A percentile compares a stretch with the other conserved stretches of the same genome.
phyloP scores from a whole-genome alignment of 1,140 invertebrate genomes.

The Atta cephalotes region DNA sequence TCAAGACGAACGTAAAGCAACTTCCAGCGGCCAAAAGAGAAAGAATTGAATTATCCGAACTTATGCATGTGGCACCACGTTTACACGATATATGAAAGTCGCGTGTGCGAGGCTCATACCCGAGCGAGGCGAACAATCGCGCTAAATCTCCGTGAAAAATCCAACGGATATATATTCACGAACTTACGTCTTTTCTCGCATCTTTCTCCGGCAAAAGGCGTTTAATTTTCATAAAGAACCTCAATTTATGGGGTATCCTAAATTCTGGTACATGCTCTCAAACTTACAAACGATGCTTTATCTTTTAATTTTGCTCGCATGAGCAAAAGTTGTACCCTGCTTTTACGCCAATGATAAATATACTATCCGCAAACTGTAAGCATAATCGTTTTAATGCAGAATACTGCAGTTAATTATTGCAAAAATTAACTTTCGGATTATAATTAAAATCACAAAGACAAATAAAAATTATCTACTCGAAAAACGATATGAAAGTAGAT shows the following conservation, averaged over 20 bases:
- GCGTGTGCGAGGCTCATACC: conserved; percentile 44
- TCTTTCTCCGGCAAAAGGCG: conserved; percentile 28
- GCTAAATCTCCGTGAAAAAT: conserved; percentile 58
- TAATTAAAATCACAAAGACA: conserved; percentile 8
- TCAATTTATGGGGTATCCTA: conserved; percentile 38
- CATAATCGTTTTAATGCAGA: neutral
- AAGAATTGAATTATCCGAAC: conserved; percentile 59
- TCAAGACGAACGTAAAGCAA: conserved; percentile 39
- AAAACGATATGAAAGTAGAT: neutral
- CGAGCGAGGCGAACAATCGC: conserved; percentile 39
- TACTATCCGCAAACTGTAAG: neutral
- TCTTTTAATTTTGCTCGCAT: conserved; percentile 22
- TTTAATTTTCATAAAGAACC: conserved; percentile 58
- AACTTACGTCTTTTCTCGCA: conserved; percentile 36
- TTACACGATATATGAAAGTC: conserved; percentile 54
- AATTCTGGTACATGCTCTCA: conserved; percentile 27
- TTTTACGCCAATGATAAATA: conserved; percentile 6
- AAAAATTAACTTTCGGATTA: neutral
- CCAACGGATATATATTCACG: conserved; percentile 40
- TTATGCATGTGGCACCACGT: conserved; percentile 48
- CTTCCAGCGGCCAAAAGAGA: conserved; percentile 47
- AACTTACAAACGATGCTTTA: conserved; percentile 19
- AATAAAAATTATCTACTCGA: conserved; percentile 4
- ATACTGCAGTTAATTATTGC: neutral
- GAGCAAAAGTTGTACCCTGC: conserved; percentile 12